These are phyloP conservation scores for Portunus trituberculatus DNA, from an alignment of 1,140 invertebrate genomes.

Conservation along the genomic window DNA sequence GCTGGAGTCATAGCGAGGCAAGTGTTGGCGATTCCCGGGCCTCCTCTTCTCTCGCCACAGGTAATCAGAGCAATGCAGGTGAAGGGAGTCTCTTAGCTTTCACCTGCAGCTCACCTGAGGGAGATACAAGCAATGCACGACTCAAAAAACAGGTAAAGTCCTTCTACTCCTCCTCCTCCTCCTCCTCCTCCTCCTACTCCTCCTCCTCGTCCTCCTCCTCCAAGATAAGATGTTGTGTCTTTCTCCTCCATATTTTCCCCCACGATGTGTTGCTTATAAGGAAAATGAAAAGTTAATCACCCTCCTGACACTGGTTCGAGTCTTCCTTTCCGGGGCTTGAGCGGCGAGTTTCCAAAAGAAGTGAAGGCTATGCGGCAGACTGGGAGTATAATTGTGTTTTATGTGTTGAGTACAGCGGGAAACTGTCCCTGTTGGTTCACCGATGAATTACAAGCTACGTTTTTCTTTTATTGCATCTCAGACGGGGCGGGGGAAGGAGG, in stretches of 20 bases:
- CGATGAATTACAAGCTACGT: neutral
- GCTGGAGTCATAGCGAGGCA: no score
- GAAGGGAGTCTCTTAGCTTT: neutral
- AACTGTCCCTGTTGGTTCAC: no score
- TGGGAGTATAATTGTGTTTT: neutral
- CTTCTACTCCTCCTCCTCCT: neutral
- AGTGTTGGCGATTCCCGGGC: neutral
- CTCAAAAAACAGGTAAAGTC: neutral
- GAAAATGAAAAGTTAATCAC: constrained; percentile 8
- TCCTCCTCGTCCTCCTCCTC: neutral
- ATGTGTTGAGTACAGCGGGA: no score
- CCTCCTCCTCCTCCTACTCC: no score
- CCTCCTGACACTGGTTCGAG: neutral
- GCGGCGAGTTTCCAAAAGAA: neutral
- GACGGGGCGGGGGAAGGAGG: no score
- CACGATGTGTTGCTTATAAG: neutral
- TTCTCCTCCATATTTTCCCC: neutral
- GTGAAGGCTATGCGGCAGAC: neutral
- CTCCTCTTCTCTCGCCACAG: neutral
- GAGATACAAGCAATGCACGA: neutral
- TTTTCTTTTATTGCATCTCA: neutral
- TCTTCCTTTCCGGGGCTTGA: neutral
- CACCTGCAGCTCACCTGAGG: neutral
- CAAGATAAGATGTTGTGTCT: neutral
- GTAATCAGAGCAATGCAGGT: neutral